Evolutionary conservation across 2,888 invertebrate genomes (phyloP), one percentile per base, ranked within the genome.

Genomic region (Acleris laterana): DNA sequence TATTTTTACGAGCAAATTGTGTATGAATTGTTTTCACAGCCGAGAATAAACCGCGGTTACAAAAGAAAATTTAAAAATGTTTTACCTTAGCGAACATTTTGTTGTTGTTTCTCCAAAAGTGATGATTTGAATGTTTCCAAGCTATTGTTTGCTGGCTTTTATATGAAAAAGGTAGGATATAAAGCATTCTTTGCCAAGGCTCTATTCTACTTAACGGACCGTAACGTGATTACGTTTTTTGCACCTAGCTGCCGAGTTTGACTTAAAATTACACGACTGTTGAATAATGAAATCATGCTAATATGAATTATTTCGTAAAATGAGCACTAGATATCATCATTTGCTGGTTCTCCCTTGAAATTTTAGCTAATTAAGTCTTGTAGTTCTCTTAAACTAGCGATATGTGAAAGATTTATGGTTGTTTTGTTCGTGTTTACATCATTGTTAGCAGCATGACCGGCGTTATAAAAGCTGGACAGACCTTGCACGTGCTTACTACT

Each of bases 11-110:
- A 49, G n/a, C 50, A 49, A 51, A 53, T 16, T 9, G 58, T 55
- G 50, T 32, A 55, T 19, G 28, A 62, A 22, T 69, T 60, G 46
- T 16, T 61, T 69, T 61, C 60, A 44, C 46, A 63, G 53, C 67
- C 58, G 57, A 53, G 56, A 70, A 44, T 38, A 51, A 58, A 61
- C 25, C 61, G 59, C 55, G 42, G 57, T 57, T 70, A 67, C 68
- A 62, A 62, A 50, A 52, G 68, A 38, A 67, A 68, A 55, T 69
- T 67, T 68, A 66, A 70, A 68, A 65, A 59, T 63, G 64, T 50
- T 76, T 83, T 82, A 87, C 87, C 85, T 87, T 87, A 69, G 82
- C 75, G 72, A 82, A 83, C 87, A 87, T 87, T 71, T 80, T 84
- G 81, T 73, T 82, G 74, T 76, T 77, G 70, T 71, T 73, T 75